phyloP scores from a whole-genome alignment of 2,888 invertebrate genomes.

The Agrochola circellaris region DNA sequence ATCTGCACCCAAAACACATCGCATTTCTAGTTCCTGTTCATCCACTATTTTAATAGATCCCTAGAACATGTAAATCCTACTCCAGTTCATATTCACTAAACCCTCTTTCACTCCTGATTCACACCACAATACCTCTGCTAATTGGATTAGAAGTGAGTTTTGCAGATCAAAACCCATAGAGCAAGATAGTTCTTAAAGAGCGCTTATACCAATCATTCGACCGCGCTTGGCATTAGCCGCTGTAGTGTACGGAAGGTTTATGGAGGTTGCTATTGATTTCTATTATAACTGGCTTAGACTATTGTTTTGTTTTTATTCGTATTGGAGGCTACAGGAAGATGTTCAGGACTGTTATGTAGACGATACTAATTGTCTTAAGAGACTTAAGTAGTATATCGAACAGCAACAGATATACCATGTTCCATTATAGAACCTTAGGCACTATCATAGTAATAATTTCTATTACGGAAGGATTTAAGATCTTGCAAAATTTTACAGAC shows the following conservation, averaged over 20 bases:
- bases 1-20: background rate
- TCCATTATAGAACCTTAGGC: too few relatives aligned
- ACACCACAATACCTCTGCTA: slow-evolving; percentile 72
- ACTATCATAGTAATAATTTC: background rate
- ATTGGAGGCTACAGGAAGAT: background rate
- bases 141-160: slow-evolving; percentile 81
- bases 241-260: slow-evolving; percentile 38
- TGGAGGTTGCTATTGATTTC: slow-evolving; percentile 43
- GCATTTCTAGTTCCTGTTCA: slow-evolving; percentile 10
- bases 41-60: slow-evolving; percentile 31
- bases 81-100: slow-evolving; percentile 35
- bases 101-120: slow-evolving; percentile 63
- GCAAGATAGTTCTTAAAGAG: slow-evolving; percentile 64
- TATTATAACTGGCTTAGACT: slow-evolving; percentile 43
- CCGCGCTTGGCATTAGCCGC: slow-evolving; percentile 51
- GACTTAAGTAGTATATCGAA: background rate
- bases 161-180: slow-evolving; percentile 73
- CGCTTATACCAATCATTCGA: slow-evolving; percentile 64
- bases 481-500: background rate
- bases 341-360: background rate
- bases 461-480: too few relatives aligned
- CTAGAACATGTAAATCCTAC: slow-evolving; percentile 15
- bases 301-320: too few relatives aligned
- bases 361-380: background rate
- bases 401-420: background rate